phyloP scores from a whole-genome alignment of 1,140 invertebrate genomes.

The Ostrea edulis region DNA sequence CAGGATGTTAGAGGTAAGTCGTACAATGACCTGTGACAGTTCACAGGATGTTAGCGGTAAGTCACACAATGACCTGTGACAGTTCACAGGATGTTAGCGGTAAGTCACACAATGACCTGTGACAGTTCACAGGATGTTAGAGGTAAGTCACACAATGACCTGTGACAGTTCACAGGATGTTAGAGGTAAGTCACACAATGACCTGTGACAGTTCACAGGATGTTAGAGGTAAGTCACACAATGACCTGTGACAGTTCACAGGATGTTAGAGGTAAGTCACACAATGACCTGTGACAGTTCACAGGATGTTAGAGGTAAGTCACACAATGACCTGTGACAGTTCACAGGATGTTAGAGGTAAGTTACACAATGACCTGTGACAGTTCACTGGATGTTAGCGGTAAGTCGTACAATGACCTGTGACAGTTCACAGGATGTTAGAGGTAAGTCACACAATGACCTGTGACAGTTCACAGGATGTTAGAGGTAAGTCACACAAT shows the following conservation, averaged over 20 bases:
- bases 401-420: slow-evolving; percentile 65
- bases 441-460: slow-evolving; percentile 68
- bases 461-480: slow-evolving; percentile 67
- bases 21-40: too few species aligned
- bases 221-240: slow-evolving; percentile 72
- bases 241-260: slow-evolving; percentile 64
- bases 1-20: slow-evolving; percentile 71
- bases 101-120: slow-evolving; percentile 55
- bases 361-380: slow-evolving; percentile 51
- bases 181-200: slow-evolving; percentile 71
- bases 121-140: slow-evolving; percentile 70
- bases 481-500: slow-evolving; percentile 71
- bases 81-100: slow-evolving; percentile 73
- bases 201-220: slow-evolving; percentile 64
- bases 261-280: slow-evolving; percentile 74
- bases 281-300: slow-evolving; percentile 60
- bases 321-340: slow-evolving; percentile 55
- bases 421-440: slow-evolving; percentile 69
- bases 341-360: slow-evolving; percentile 73
- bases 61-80: slow-evolving; percentile 53
- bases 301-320: slow-evolving; percentile 74
- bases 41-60: slow-evolving; percentile 73
- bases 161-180: slow-evolving; percentile 67
- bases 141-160: slow-evolving; percentile 67
- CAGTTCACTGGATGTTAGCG: slow-evolving; percentile 72